Evolutionary conservation across 2,888 invertebrate species (phyloP).

Genomic region (Diaphora mendica): DNA sequence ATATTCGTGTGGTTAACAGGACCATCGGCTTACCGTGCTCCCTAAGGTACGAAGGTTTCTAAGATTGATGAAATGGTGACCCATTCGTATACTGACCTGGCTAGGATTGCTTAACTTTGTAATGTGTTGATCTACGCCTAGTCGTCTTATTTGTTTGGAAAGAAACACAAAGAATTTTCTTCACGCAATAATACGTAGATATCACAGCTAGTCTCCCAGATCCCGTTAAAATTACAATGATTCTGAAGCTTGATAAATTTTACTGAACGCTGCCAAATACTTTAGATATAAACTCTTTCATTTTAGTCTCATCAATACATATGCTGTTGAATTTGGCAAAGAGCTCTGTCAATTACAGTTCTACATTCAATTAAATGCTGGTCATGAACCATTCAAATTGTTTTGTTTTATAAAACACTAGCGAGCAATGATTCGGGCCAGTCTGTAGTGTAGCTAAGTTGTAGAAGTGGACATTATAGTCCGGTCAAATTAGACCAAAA

Average conservation of each 20-base stretch:
- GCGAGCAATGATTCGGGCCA: background rate
- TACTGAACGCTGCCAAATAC: conserved; percentile 34
- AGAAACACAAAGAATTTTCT: background rate
- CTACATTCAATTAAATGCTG: conserved; percentile 23
- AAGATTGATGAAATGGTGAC: no score
- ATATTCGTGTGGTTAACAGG: no score
- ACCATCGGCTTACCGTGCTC: no score
- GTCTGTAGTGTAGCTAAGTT: background rate
- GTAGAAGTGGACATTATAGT: background rate
- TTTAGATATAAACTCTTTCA: conserved; percentile 34
- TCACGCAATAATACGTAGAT: background rate
- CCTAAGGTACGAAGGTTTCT: no score
- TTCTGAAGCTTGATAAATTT: conserved; percentile 36
- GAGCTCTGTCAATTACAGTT: conserved; percentile 31
- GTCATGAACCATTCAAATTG: background rate
- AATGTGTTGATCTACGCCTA: no score
- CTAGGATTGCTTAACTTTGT: no score
- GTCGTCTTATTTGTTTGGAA: background rate
- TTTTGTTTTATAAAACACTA: background rate
- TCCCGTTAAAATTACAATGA: conserved; percentile 25
- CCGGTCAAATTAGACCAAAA: no score
- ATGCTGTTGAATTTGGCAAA: conserved; percentile 39
- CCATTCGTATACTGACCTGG: no score
- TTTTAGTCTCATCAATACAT: conserved; percentile 24
- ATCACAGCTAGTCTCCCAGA: conserved; percentile 11